Conservation (phyloP, 2,797 vertebrate genomes). For the Silurus lanzhouensis region DNA sequence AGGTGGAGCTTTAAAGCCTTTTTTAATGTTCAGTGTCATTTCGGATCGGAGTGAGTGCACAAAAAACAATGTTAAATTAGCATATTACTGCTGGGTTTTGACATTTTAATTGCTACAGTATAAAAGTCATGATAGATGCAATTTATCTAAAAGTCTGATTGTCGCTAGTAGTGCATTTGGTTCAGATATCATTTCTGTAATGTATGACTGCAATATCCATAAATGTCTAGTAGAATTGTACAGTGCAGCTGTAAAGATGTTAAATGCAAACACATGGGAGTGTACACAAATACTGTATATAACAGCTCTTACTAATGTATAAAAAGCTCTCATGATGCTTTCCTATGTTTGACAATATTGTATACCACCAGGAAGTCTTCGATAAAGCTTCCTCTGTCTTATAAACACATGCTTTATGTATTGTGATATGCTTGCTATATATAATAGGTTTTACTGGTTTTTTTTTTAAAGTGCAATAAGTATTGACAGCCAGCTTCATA, state of each 20-base stretch:
- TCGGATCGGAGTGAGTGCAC: not conserved
- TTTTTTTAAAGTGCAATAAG: not conserved
- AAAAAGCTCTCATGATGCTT: not conserved
- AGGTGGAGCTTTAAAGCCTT: not conserved
- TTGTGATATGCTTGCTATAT: slow-evolving; percentile 12
- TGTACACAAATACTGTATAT: not conserved
- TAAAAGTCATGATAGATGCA: not conserved
- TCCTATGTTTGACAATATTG: not conserved
- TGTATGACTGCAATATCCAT: not conserved
- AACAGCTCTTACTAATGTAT: not conserved
- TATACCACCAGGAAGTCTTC: not conserved
- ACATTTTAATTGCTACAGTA: not conserved
- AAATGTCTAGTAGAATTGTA: not conserved
- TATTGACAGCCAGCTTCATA: not conserved
- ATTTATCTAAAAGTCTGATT: not conserved
- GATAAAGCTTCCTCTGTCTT: not conserved
- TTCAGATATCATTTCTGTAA: not conserved
- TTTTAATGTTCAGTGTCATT: not conserved
- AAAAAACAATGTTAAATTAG: not conserved
- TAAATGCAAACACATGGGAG: not conserved
- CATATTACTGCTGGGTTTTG: not conserved
- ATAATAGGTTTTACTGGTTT: not conserved
- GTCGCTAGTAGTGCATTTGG: not conserved
- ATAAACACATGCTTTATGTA: slow-evolving; percentile 9
- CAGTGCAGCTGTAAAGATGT: not conserved